phyloP scores from a whole-genome alignment of 2,797 vertebrate genomes.

The Cacajao melanocephalus region DNA sequence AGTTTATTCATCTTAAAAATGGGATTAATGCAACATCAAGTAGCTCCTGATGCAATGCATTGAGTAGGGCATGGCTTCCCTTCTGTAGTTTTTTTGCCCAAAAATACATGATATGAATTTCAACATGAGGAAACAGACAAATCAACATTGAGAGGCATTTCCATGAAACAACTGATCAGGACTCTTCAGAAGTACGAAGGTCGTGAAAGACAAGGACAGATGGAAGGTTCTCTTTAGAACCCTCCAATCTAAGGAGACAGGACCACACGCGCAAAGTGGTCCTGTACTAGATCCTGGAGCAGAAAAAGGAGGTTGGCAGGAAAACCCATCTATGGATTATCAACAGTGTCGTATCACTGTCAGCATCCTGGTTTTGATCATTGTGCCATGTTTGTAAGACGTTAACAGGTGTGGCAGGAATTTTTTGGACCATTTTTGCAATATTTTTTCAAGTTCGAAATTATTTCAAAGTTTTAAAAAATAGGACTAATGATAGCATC shows the following conservation, averaged over 20 bases:
- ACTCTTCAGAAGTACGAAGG: background rate
- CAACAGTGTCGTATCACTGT: accelerated
- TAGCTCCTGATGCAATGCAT: accelerated
- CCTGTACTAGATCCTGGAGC: background rate
- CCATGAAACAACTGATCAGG: background rate
- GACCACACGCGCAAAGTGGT: background rate
- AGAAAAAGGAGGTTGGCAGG: background rate
- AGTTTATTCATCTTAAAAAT: background rate
- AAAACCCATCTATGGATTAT: background rate
- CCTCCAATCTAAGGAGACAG: background rate
- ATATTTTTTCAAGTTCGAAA: background rate
- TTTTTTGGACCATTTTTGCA: background rate
- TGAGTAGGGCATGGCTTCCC: accelerated
- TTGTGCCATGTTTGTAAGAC: accelerated
- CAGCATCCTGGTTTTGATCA: background rate
- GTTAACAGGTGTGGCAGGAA: background rate
- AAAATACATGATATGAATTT: background rate
- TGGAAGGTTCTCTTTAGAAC: background rate
- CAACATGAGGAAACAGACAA: background rate
- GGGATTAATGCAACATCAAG: background rate
- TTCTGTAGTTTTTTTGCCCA: background rate
- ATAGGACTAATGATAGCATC: background rate
- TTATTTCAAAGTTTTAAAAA: background rate
- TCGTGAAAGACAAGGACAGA: background rate
- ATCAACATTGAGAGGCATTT: background rate